Evolutionary conservation across 2,797 vertebrate species (phyloP), one percentile per base, ranked within the genome.

Genomic region (Taenioides sp.): DNA sequence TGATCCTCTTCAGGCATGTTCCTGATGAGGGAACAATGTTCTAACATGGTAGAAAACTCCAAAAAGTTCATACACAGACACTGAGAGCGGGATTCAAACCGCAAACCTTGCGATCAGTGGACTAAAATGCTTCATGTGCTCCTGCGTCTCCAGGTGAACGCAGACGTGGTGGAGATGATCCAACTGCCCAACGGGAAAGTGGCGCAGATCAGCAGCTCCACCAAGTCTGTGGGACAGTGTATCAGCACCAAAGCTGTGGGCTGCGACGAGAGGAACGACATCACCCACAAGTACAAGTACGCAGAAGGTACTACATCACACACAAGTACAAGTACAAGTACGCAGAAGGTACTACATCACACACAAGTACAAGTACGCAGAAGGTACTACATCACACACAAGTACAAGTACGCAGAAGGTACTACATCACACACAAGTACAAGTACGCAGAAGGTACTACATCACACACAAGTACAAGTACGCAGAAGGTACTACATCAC

Each of bases 211-310:
- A 40, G 74, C 55, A 86, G 80, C 37, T 91, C 89, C 31, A 79
- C 82, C 0, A 88, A 90, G 10, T 6, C 83, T 0, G 93, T 98
- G 62, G 97, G 97, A 31, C 84, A 84, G 52, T 88, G 82, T 40
- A 97, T 98, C 92, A 97, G 95, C 91, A 98, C 97, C 7, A 98
- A 98, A 85, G 85, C 92, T 0, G 89, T 97, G 23, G 97, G 96
- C 77, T 88, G 73, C 0, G 93, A 96, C 17, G 71, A 87, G 12
- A 87, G 96, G 23, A 93, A 91, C 6, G 97, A 98, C 90, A 96
- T 98, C 89, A 98, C 97, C n/a, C 92, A 95, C 76, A 91, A 81
- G 84, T 98, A 98, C 91, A 98, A 98, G 83, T 95, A 96, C 73
- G 88, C 91, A 0, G 96, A 98, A 87, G 97, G 97, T 97, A 54